Conservation (phyloP, 2,888 invertebrate genomes). For the Platerodrilus igneus region DNA sequence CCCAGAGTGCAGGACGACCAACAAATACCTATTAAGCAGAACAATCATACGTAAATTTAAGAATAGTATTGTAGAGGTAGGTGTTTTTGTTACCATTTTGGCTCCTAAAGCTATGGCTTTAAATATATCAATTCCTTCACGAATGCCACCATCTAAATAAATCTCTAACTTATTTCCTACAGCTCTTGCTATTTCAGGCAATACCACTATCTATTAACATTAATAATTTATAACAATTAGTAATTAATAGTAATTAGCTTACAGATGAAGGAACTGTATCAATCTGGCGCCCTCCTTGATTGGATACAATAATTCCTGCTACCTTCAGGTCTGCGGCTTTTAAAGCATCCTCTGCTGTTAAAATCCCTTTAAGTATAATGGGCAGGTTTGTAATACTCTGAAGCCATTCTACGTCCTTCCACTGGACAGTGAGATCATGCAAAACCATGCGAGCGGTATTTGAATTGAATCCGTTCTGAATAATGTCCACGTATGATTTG, state of each 20-base stretch:
- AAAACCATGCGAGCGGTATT: constrained; percentile 71
- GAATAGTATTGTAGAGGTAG: no score
- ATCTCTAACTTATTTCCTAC: constrained; percentile 68
- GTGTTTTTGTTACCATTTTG: constrained; percentile 64
- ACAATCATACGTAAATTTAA: no score
- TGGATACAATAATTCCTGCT: constrained; percentile 81
- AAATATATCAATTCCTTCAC: constrained; percentile 80
- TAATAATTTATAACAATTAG: constrained; percentile 10
- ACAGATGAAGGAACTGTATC: constrained; percentile 82
- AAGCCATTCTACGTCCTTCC: constrained; percentile 84
- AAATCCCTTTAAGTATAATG: constrained; percentile 79
- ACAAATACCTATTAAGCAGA: constrained; percentile 66
- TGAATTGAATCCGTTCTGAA: constrained; percentile 66
- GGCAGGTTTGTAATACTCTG: constrained; percentile 73
- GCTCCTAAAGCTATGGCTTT: constrained; percentile 91
- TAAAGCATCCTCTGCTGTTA: constrained; percentile 81
- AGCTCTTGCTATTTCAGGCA: constrained; percentile 74
- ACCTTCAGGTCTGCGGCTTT: constrained; percentile 71
- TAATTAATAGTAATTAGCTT: no score
- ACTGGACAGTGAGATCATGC: constrained; percentile 76
- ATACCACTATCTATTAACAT: constrained; percentile 65
- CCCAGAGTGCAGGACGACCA: constrained; percentile 85
- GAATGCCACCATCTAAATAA: constrained; percentile 83
- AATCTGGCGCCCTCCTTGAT: constrained; percentile 89
- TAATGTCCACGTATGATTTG: constrained; percentile 46